Evolutionary conservation across 1,140 invertebrate species (phyloP).

Genomic region (Colletes gigas): DNA sequence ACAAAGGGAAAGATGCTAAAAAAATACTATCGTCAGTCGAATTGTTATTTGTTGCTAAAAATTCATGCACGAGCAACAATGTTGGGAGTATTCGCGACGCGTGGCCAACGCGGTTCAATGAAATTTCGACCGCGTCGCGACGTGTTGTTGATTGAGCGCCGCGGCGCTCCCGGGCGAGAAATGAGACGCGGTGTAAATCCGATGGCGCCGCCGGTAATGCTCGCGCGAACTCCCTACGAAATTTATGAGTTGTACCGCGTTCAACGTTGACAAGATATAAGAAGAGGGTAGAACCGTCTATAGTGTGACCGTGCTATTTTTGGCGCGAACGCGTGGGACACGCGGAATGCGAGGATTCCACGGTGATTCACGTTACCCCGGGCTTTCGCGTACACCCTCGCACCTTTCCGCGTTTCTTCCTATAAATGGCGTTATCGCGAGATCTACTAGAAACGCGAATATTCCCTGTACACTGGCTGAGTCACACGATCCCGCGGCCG

Average conservation of each 20-base stretch:
- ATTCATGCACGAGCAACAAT: no score
- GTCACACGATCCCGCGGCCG: no score
- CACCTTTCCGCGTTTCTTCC: slow-evolving; percentile 25
- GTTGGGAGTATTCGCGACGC: background rate
- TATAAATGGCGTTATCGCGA: background rate
- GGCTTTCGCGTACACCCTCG: slow-evolving; percentile 3
- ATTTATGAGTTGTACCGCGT: slow-evolving; percentile 36
- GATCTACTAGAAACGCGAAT: background rate
- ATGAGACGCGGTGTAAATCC: slow-evolving; percentile 29
- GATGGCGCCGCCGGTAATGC: slow-evolving; percentile 39
- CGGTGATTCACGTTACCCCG: slow-evolving; percentile 42
- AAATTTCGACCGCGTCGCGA: slow-evolving; percentile 2
- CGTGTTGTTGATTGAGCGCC: background rate
- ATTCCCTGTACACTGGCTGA: no score
- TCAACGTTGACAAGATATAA: slow-evolving; percentile 43
- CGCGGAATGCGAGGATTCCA: slow-evolving; percentile 37
- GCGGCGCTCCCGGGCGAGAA: background rate
- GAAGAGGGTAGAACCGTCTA: slow-evolving; percentile 31
- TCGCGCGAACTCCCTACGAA: slow-evolving; percentile 13
- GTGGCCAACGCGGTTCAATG: background rate
- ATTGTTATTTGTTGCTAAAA: no score
- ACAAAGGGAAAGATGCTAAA: background rate
- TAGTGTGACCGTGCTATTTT: slow-evolving; percentile 57
- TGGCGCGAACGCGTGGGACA: slow-evolving; percentile 42
- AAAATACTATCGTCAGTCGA: background rate